Evolutionary conservation across 2,888 invertebrate species (phyloP), one percentile per base, ranked within the genome.

Genomic region (Chloroclysta siterata): DNA sequence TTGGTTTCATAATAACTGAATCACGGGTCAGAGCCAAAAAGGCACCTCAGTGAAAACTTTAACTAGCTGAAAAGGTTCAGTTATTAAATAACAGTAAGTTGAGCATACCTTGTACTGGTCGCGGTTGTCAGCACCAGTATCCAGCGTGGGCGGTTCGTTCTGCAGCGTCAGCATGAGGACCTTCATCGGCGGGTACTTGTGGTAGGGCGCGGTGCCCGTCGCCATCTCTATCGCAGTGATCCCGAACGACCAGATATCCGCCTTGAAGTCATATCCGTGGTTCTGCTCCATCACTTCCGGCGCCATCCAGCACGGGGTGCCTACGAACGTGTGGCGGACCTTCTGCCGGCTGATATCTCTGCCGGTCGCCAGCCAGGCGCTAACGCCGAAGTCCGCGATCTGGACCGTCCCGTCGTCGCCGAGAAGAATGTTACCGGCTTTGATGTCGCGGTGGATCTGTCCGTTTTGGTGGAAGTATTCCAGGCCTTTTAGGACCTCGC

Each of bases 231-330:
- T 99, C 6, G 99, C 99, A 1, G 99, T 99, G 72, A 99, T 99
- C 44, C 99, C 99, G 86, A 99, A 96, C 5, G 94, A 95, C 95
- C 95, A 95, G 67, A 95, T 94, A 80, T 95, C 95, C 2, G 99
- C 99, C 90, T 99, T 99, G 92, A 99, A 99, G 89, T 99, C 99
- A 86, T 99, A 99, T 6, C 99, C 99, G 85, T 98, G 98, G 89
- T 98, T 98, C 95, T 97, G 98, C 88, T 99, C 98, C 99, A 99
- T 99, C 70, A 99, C 99, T 93, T 99, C 99, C 7, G 99, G 99
- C 13, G 99, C 99, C 99, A 99, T 99, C 99, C 99, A 99, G 87
- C 99, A 99, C 0, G 99, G 99, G 11, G 99, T 99, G 53, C 99
- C 99, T 6, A 99, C 99, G 91, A 99, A 99, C 0, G 99, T 99